Conservation (phyloP, 1,140 invertebrate genomes). For the Augochlora pura region DNA sequence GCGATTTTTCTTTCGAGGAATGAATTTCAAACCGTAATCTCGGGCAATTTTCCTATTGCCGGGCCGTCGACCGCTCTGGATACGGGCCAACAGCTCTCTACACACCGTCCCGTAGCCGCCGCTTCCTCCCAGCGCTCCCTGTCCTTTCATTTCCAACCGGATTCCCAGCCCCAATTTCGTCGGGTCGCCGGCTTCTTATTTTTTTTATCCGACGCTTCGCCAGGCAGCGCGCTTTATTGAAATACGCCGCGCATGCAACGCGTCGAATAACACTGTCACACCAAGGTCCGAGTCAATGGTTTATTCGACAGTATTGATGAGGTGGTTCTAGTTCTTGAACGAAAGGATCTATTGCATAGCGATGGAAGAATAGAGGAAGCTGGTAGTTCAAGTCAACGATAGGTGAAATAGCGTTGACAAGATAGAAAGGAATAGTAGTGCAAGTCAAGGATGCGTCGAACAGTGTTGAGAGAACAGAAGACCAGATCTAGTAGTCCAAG, state of each 20-base stretch:
- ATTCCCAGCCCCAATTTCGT: constrained; percentile 6
- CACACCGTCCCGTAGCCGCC: neutral
- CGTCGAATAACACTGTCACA: no score
- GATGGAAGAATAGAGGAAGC: no score
- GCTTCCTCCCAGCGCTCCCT: neutral
- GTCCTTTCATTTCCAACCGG: constrained; percentile 24
- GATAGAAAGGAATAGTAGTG: no score
- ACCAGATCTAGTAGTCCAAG: no score
- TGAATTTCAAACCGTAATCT: constrained; percentile 46
- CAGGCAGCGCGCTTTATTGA: neutral
- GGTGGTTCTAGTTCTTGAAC: no score
- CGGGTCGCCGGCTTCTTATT: neutral
- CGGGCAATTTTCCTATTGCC: constrained; percentile 42
- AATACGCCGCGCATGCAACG: neutral
- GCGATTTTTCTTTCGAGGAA: constrained; percentile 39
- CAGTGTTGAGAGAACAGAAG: no score
- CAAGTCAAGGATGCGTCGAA: no score
- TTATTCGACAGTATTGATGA: no score
- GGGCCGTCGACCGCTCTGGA: constrained; percentile 40
- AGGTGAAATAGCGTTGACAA: no score
- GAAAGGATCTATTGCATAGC: no score
- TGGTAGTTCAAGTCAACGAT: no score
- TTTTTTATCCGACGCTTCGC: neutral
- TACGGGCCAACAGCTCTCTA: constrained; percentile 41
- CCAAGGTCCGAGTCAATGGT: no score